Evolutionary conservation across 2,888 invertebrate genomes (phyloP).

Genomic region (Alsophila aescularia): DNA sequence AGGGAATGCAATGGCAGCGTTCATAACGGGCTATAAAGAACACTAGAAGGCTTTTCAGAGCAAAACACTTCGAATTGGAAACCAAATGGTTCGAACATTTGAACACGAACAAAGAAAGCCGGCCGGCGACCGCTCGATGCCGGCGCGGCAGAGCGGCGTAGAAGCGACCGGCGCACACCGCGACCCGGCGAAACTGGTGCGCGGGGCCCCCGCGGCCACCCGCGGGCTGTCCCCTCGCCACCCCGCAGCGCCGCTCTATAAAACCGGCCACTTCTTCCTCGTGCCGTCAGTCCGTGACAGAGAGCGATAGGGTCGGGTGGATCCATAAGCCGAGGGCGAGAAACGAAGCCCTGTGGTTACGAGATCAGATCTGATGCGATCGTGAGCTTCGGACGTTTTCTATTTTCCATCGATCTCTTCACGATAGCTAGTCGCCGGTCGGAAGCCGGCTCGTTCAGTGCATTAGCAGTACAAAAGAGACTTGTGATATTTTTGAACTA

Average conservation of each 20-base stretch:
- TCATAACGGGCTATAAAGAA: neutral
- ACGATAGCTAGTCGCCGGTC: conserved; percentile 75
- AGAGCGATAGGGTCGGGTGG: conserved; percentile 81
- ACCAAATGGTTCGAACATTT: conserved; percentile 42
- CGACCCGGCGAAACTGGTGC: conserved; percentile 68
- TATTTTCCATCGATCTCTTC: conserved; percentile 78
- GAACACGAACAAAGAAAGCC: conserved; percentile 77
- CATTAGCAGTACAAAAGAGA: conserved; percentile 82
- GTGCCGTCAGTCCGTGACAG: conserved; percentile 80
- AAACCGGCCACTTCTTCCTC: conserved; percentile 68
- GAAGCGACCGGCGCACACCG: conserved; percentile 56
- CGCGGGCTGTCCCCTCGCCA: conserved; percentile 68
- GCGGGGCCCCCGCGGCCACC: conserved; percentile 75
- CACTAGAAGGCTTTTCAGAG: conserved; percentile 3
- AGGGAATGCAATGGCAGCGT: conserved; percentile 2
- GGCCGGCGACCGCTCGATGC: conserved; percentile 59
- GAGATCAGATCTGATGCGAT: conserved; percentile 83
- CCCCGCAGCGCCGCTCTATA: conserved; percentile 75
- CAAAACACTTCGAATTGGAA: conserved; percentile 35
- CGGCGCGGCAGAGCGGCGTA: conserved; percentile 48
- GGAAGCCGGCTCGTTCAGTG: conserved; percentile 71
- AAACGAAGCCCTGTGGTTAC: conserved; percentile 81
- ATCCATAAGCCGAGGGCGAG: conserved; percentile 77
- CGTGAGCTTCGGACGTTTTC: conserved; percentile 73
- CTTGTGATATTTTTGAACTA: conserved; percentile 84